Base-by-base conservation (phyloP, 2,797 vertebrate species). In the Paratrypauchen microcephalus region DNA sequence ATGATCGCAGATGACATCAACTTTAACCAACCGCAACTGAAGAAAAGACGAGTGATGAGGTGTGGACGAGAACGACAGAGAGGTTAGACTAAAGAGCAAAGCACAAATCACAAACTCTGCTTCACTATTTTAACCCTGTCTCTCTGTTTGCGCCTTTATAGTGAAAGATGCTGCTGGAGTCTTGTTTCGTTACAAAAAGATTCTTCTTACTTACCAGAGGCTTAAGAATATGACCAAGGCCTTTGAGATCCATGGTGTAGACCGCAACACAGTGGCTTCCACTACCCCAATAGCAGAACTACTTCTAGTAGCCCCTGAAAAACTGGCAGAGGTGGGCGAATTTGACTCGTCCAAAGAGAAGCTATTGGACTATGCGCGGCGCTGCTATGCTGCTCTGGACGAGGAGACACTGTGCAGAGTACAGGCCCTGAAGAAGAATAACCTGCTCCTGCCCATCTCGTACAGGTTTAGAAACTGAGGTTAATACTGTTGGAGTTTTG, bases 151-250 rank as follows among this genome's bases (percentile, higher is more conserved):
- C 45, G 12, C 12, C 13, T 69, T 28, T 79, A 36, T 83, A 96
- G 96, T 96, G 64, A 96, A 96, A 92, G 95, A 96, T 26, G 94
- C 95, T 0, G 96, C 96, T 1, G 96, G 96, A 1, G 96, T 96
- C n/a, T 88, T 97, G 47, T 96, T 95, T 82, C 95, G 96, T 73
- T 97, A 97, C 84, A 97, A 96, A 85, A 97, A 96, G 91, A 97
- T 97, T 83, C 91, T 97, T 48, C 94, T 94, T 64, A 97, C 96
- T 15, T 97, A 96, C 84, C 96, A 97, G 89, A 94, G 94, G 69
- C 88, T 97, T 66, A 96, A 97, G 86, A 97, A 96, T 81, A 97
- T 97, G 96, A 96, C 95, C 0, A 94, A 96, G 83, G 96, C 96
- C 68, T 97, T 97, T 24, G 95, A 96, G 75, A 94, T 96, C 82